A percentile compares a stretch with the other conserved stretches of the same genome.
Evolutionary conservation across 2,113 vertebrate species (phyloP).

Genomic region (Pelecanus crispus): DNA sequence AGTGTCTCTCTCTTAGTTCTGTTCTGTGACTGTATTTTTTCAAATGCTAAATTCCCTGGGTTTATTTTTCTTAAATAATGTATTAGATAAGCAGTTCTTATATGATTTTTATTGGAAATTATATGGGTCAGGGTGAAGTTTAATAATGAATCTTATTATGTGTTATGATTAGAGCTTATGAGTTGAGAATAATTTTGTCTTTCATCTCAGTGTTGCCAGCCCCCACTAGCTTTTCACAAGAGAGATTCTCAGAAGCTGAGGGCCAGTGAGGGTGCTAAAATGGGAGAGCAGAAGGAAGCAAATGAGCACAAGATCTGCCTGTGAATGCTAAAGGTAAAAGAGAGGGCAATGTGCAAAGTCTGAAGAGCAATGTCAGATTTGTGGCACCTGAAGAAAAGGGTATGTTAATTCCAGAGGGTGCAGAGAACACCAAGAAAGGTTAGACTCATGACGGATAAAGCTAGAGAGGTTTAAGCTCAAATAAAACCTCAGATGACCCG

Average conservation of each 20-base stretch:
- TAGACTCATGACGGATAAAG: not conserved
- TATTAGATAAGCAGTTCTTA: not conserved
- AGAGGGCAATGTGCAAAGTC: not conserved
- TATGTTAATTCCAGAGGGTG: not conserved
- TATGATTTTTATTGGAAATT: not conserved
- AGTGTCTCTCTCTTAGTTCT: not conserved
- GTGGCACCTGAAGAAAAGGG: not conserved
- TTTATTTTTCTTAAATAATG: slow-evolving; percentile 1
- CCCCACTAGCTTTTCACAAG: not conserved
- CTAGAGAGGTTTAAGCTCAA: not conserved
- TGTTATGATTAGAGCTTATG: not conserved
- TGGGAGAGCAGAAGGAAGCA: not conserved
- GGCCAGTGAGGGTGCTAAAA: not conserved
- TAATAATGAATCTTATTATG: not conserved
- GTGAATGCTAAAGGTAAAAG: not conserved
- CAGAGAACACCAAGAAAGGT: not conserved
- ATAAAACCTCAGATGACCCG: not conserved
- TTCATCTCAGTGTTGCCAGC: not conserved
- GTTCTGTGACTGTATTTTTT: not conserved
- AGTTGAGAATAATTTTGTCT: not conserved
- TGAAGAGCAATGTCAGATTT: not conserved
- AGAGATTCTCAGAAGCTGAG: not conserved
- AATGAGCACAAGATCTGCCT: not conserved
- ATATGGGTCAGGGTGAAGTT: not conserved
- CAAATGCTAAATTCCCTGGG: not conserved